Evolutionary conservation across 2,797 vertebrate species (phyloP).

Genomic region (Crenichthys baileyi): DNA sequence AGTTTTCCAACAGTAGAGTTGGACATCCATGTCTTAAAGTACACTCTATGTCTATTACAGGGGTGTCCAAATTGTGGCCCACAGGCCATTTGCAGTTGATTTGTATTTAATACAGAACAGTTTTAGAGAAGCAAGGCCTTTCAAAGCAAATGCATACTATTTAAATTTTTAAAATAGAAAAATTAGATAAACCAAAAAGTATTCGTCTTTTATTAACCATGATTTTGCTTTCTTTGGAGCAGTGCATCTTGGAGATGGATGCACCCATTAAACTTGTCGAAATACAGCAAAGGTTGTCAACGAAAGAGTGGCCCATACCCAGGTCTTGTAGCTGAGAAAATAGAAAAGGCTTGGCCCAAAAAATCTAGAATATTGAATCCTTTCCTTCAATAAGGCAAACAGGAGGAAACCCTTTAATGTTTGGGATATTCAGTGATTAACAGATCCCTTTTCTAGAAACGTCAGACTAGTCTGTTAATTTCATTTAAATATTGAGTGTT

Average conservation of each 20-base stretch:
- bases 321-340: background rate
- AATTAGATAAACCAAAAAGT: background rate
- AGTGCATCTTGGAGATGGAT: background rate
- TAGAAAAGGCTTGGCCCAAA: background rate
- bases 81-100: background rate
- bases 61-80: background rate
- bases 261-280: background rate
- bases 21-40: background rate
- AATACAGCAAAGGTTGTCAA: background rate
- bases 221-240: background rate
- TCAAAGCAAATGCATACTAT: background rate
- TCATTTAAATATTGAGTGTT: background rate
- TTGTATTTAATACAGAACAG: background rate
- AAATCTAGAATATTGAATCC: background rate
- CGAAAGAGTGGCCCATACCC: background rate
- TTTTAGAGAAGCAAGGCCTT: background rate
- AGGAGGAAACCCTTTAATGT: background rate
- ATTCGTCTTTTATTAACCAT: background rate
- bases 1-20: background rate
- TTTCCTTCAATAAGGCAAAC: background rate
- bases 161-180: background rate
- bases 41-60: background rate
- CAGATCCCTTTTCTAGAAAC: background rate
- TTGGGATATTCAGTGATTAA: background rate
- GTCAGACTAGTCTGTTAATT: background rate